Base-by-base conservation (phyloP, 2,888 invertebrate genomes). In the Platynereis dumerilii region DNA sequence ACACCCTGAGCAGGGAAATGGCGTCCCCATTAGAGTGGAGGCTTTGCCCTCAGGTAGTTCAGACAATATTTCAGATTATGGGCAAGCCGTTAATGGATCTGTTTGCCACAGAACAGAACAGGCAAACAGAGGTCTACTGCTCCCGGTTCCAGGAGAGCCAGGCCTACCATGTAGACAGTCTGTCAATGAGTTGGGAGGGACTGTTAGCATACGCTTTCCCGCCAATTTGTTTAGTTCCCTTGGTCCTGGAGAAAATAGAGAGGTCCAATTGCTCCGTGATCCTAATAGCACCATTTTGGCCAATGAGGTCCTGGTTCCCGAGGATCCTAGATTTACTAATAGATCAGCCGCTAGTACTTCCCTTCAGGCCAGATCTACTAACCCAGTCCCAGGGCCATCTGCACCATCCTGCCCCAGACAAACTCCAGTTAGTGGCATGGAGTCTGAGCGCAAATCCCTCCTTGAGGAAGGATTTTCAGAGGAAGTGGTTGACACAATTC, bases 21-120 rank as follows among this genome's bases (percentile, higher is more conserved):
- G 45, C 69, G 0, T 15, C 39, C 12, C 65, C 59, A 45, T 66
- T 68, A 56, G 67, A 69, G 29, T 70, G 68, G 72, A 60, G 56
- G 7, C 42, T 70, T 24, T 58, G 65, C 67, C 59, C 24, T 24
- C 22, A 17, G n/a, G 58, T 67, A 17, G 26, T 58, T 10, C 28
- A 58, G 2, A 12, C 27, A 22, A 44, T 67, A 5, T 67, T 67
- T 34, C 15, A n/a, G n/a, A 15, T 26, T 7, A 54, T 53, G 56
- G 56, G 39, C 20, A 26, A 27, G 20, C 63, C 67, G 26, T 10
- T 59, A 34, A 44, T 67, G 42, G 68, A 65, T 52, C 56, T 68
- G 2, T 65, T 62, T 62, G 61, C 68, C 3, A 44, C 62, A 22
- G 29, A 20, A 20, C 24, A 60, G 34, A 65, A 65, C 52, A 34